Conservation (phyloP, 2,113 vertebrate genomes). For the Python bivittatus region DNA sequence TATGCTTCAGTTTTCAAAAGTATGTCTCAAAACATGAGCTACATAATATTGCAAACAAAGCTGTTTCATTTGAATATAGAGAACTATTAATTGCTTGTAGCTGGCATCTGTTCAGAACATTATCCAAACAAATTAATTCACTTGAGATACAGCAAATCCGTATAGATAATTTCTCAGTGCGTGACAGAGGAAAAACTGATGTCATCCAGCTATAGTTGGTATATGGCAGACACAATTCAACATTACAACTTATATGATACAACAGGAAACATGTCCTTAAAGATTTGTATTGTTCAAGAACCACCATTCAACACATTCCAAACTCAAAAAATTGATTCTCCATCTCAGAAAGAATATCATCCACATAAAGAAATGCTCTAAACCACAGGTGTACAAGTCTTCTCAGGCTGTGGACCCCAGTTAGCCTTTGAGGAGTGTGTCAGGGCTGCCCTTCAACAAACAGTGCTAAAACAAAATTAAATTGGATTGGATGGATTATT, state of each 20-base stretch:
- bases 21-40: not conserved
- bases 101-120: constrained; percentile 6
- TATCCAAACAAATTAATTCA: constrained; percentile 11
- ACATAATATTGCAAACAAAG: not conserved
- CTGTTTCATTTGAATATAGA: not conserved
- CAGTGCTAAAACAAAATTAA: not conserved
- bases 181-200: not conserved
- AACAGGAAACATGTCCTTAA: not conserved
- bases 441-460: not conserved
- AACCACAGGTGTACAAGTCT: too few relatives aligned
- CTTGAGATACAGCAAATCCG: constrained; percentile 1
- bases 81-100: not conserved
- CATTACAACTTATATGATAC: not conserved
- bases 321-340: not conserved
- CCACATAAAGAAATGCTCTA: not conserved
- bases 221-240: not conserved
- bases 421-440: not conserved
- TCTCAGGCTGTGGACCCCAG: not conserved
- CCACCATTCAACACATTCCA: not conserved
- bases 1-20: not conserved
- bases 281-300: not conserved
- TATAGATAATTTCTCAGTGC: not conserved
- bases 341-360: not conserved
- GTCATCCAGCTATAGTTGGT: constrained; percentile 18
- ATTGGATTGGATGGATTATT: not conserved